Conservation (phyloP, 30 jellyfish, hydroid and myxozoan species). For the Hydra vulgaris region DNA sequence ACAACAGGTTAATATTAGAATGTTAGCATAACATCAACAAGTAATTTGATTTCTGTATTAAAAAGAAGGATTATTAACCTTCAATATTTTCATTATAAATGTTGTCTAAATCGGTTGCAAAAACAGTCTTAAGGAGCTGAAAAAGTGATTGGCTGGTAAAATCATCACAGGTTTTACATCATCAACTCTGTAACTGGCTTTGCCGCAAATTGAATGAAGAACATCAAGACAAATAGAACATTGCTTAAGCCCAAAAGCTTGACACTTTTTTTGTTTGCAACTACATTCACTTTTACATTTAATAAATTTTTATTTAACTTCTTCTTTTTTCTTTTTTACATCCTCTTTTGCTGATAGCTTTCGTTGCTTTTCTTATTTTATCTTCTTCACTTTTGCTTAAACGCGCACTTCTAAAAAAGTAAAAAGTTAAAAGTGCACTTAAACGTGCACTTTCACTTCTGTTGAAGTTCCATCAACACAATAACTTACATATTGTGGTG, state of each 20-base stretch:
- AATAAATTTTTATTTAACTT: background rate
- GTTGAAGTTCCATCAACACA: background rate
- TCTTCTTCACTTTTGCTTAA: constrained; percentile 39
- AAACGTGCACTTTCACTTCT: no score
- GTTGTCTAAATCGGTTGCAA: background rate
- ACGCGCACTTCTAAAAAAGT: no score
- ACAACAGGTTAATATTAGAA: background rate
- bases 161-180: constrained; percentile 8
- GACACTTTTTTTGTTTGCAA: constrained; percentile 1
- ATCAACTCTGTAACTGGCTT: background rate
- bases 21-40: background rate
- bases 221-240: background rate
- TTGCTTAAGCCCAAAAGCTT: background rate
- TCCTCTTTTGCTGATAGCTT: background rate
- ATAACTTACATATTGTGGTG: background rate
- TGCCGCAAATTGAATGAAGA: constrained; percentile 1
- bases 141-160: background rate
- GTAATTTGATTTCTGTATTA: background rate
- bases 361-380: constrained; percentile 30
- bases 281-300: background rate
- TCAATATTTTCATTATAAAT: background rate
- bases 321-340: background rate
- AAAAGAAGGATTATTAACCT: background rate
- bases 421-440: no score
- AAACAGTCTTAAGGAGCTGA: background rate